Evolutionary conservation across 2,797 vertebrate genomes (phyloP).

Genomic region (Loriculus beryllinus): DNA sequence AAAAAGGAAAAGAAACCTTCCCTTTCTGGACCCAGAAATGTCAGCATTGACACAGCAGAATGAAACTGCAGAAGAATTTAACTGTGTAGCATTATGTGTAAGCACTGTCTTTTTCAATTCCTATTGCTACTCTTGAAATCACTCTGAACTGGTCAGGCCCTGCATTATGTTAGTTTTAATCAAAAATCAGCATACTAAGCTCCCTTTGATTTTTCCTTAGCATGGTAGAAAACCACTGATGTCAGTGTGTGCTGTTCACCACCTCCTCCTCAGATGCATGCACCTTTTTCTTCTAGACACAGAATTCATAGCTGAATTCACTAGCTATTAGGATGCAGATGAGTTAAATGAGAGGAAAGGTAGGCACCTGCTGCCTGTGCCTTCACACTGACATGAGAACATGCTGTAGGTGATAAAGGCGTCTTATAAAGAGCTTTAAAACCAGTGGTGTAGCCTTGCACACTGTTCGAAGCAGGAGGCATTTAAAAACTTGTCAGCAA

Average conservation of each 20-base stretch:
- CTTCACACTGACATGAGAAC: neutral
- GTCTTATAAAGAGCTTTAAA: neutral
- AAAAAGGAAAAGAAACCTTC: neutral
- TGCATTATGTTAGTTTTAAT: neutral
- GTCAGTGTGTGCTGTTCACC: neutral
- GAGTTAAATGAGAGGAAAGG: neutral
- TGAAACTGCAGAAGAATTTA: neutral
- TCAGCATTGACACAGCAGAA: neutral
- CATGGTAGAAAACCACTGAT: neutral
- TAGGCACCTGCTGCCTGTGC: neutral
- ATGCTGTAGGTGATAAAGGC: neutral
- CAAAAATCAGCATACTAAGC: neutral
- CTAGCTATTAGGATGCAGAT: neutral
- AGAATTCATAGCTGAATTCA: neutral
- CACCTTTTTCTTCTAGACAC: neutral
- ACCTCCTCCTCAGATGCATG: rapidly evolving
- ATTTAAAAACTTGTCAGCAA: neutral
- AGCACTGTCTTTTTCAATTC: neutral
- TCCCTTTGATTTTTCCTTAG: neutral
- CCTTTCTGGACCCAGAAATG: neutral
- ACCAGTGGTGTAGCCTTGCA: neutral
- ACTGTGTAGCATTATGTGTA: neutral
- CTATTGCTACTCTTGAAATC: neutral
- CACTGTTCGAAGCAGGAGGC: neutral
- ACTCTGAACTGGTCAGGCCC: neutral